Evolutionary conservation across 2,888 invertebrate genomes (phyloP), one percentile per base, ranked within the genome.

Genomic region (Spicauda simplicius): DNA sequence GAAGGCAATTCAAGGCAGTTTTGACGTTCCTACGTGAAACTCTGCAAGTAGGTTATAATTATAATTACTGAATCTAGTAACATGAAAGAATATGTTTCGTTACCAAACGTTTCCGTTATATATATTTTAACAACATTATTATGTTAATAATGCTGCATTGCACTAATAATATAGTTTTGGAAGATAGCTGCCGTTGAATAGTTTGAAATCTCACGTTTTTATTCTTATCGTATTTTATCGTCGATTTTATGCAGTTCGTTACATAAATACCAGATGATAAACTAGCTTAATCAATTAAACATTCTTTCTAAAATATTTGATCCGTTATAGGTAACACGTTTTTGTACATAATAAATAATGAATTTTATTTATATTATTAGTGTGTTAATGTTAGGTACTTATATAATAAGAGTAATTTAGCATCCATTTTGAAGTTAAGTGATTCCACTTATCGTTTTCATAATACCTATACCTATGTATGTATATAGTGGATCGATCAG

Each of bases 1-100:
- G 18, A 57, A 58, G 52, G 58, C 25, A 64, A 64, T 52, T 53
- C 52, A 58, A 37, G 16, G 8, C 41, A 41, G 6, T 37, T 19
- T 37, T 53, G 53, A 54, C 41, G 41, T 45, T 20, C 45, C 19
- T 19, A 19, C 52, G 52, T 33, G 16, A 60, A 52, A 14, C n/a
- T 57, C 19, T 25, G 45, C 57, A 55, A n/a, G 48, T 63, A 19
- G 25, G 62, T 55, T 30, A 48, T 30, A 54, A 45, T 41, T 4
- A 25, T 41, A 30, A 50, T 14, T 2, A 41, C 1, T 41, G 41
- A 14, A 41, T 2, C 41, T 41, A 10, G 41, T 14, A 41, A 41
- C 10, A 10, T 41, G 14, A 41, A 41, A 14, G 4, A 41, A 41
- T 4, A 25, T 25, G 8, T 41, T 41, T 12, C 14, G 12, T 41